Evolutionary conservation across 2,888 invertebrate species (phyloP), one percentile per base, ranked within the genome.

Genomic region (Epinotia bilunana): DNA sequence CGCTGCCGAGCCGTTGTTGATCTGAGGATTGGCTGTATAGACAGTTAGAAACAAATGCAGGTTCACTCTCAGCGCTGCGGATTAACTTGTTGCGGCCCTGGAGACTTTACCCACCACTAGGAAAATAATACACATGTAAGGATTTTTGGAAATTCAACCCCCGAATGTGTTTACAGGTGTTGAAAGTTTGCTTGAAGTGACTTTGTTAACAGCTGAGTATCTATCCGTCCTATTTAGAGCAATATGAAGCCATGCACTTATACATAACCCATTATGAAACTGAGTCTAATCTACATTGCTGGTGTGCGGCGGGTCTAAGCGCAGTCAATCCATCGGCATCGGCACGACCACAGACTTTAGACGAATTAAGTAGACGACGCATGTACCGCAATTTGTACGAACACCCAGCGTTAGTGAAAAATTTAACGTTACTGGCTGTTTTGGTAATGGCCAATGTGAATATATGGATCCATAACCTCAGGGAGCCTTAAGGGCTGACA

Each of bases 291-390:
- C 53, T 43, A 7, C 53, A 46, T 63, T 43, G 73, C 43, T 39
- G 20, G 63, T 72, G 39, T 63, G 39, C 20, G 28, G 62, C 57
- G 57, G 61, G 13, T 62, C 46, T 62, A 18, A 28, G 67, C 23
- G n/a, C 13, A 57, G 67, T 68, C 62, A 46, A 73, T 55, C 68
- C 68, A 46, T 69, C 58, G 43, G 23, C 43, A 43, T 7, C 53
- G 53, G 9, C 39, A 39, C 9, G 39, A 39, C 53, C 53, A 53
- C 53, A 53, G 53, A 53, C n/a, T 16, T 53, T 46, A 53, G n/a
- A 28, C 23, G 23, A 53, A n/a, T 53, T 53, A 7, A 53, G 1
- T 6, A 53, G 53, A 53, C 53, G 16, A n/a, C n/a, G 53, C 53
- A 53, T 7, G 53, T n/a, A 53, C 53, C 4, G 53, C 16, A n/a